Evolutionary conservation across 2,888 invertebrate species (phyloP).

Genomic region (Standfussiana lucernea): DNA sequence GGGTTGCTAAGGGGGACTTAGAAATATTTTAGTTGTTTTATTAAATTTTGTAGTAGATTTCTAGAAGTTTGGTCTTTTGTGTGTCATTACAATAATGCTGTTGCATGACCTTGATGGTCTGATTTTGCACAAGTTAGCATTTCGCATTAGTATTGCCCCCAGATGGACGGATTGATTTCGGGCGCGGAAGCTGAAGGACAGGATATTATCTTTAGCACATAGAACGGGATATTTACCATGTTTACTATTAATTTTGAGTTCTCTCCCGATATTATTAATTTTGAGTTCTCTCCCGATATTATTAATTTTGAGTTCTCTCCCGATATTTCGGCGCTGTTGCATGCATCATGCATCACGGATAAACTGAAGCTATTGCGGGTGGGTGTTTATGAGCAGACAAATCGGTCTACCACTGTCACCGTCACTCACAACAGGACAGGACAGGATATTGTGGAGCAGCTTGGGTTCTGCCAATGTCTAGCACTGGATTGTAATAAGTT

Average conservation of each 20-base stretch:
- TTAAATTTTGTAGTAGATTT: background rate
- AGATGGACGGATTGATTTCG: background rate
- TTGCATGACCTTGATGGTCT: background rate
- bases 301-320: too few species aligned
- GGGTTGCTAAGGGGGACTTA: slow-evolving; percentile 75
- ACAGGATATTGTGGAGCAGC: background rate
- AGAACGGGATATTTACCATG: too few species aligned
- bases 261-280: too few species aligned
- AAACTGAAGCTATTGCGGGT: too few species aligned
- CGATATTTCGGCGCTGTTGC: too few species aligned
- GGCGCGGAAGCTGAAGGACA: background rate
- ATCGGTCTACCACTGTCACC: too few species aligned
- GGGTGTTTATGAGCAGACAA: too few species aligned
- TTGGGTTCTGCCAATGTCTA: background rate
- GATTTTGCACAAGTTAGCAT: background rate
- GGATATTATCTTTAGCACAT: too few species aligned
- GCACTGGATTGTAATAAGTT: background rate
- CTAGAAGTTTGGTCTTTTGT: background rate
- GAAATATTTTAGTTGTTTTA: background rate
- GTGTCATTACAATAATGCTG: background rate
- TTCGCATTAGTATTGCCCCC: background rate
- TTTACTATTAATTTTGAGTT: too few species aligned
- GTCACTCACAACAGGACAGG: too few species aligned
- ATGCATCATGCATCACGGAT: too few species aligned
- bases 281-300: too few species aligned